Percentiles rank a stretch among this genome's conserved stretches.
Evolutionary conservation across 2,888 invertebrate species (phyloP).

Genomic region (Sericinus montela): DNA sequence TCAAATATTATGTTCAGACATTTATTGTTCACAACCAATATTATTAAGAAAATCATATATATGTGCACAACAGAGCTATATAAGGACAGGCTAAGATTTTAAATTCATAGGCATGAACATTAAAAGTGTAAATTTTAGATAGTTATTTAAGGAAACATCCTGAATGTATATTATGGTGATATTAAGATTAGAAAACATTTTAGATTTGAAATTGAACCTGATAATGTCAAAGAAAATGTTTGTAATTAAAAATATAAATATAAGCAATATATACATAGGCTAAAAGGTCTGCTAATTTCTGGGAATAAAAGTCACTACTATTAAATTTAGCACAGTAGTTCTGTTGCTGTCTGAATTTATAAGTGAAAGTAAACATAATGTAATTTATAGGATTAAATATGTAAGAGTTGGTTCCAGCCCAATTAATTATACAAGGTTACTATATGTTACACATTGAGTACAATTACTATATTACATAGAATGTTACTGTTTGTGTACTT

Average conservation of each 20-base stretch:
- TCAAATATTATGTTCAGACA: conserved; percentile 11
- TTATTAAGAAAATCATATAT: conserved; percentile 3
- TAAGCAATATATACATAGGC: not conserved
- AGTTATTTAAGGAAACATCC: conserved; percentile 16
- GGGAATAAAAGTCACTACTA: not conserved
- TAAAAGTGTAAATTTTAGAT: not conserved
- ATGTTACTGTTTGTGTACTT: not conserved
- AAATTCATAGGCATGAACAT: conserved; percentile 1
- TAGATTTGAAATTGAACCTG: not conserved
- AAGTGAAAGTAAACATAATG: not conserved
- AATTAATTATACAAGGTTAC: conserved; percentile 3
- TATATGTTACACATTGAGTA: not conserved
- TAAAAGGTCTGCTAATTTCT: not conserved
- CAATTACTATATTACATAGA: conserved; percentile 3
- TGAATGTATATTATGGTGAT: conserved; percentile 1
- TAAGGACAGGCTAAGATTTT: not conserved
- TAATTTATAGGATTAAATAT: conserved; percentile 11
- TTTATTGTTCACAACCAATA: conserved; percentile 17
- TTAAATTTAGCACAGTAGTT: not conserved
- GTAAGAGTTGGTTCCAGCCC: conserved; percentile 16
- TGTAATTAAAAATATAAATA: not conserved
- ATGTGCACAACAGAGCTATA: not conserved
- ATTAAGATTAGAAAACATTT: too few relatives aligned
- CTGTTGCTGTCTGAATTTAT: not conserved
- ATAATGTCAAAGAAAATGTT: too few relatives aligned